Conservation (phyloP, 2,888 invertebrate species). For the Heliconius charithonia region DNA sequence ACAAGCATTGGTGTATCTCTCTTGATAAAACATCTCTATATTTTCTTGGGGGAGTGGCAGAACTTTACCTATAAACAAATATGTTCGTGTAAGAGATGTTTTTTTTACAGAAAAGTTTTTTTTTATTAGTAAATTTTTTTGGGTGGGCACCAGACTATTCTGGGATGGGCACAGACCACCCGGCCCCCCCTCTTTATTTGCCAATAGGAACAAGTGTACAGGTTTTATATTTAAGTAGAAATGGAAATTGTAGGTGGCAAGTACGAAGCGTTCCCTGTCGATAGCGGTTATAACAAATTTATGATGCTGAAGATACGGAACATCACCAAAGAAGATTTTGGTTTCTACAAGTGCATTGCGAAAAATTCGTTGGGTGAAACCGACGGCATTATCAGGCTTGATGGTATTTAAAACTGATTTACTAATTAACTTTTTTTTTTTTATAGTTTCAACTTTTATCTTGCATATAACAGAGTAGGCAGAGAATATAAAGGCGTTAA, state of each 20-base stretch:
- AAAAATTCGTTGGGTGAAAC: slow-evolving; percentile 96
- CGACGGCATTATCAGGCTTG: slow-evolving; percentile 94
- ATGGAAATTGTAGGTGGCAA: slow-evolving; percentile 92
- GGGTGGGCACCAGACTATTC: too few species aligned
- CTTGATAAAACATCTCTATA: too few species aligned
- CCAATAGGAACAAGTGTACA: slow-evolving; percentile 50
- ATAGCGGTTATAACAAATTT: slow-evolving; percentile 95
- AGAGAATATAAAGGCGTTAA: too few species aligned
- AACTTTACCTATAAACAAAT: too few species aligned
- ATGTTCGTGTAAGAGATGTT: too few species aligned
- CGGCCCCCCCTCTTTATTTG: too few species aligned
- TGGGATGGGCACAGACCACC: too few species aligned
- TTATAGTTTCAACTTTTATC: too few species aligned
- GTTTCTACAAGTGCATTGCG: slow-evolving; percentile 95
- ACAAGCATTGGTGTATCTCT: not conserved
- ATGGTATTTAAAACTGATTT: slow-evolving; percentile 85
- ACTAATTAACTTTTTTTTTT: not conserved
- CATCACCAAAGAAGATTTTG: slow-evolving; percentile 91
- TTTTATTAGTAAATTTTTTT: too few species aligned
- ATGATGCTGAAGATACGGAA: slow-evolving; percentile 96
- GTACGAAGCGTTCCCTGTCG: slow-evolving; percentile 93
- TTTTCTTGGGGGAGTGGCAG: too few species aligned
- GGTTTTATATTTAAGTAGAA: slow-evolving; percentile 84
- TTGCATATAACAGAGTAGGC: too few species aligned
- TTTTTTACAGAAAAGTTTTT: too few species aligned